Percentiles rank a stretch among this genome's conserved stretches.
phyloP scores from a whole-genome alignment of 1,140 invertebrate species.

The Zaprionus capensis region DNA sequence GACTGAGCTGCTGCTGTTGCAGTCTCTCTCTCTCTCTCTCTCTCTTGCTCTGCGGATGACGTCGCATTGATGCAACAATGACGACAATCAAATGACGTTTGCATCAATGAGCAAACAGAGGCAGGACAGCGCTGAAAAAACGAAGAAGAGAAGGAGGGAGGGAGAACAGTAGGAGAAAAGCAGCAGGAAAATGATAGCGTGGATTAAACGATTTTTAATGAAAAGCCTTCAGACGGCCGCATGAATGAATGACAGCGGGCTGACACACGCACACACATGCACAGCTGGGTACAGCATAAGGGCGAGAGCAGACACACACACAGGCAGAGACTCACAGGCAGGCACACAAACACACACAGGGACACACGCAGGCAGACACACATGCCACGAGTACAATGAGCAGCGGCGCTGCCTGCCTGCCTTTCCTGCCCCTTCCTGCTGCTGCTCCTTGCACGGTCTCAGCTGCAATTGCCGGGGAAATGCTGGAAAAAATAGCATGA shows the following conservation, averaged over 20 bases:
- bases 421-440: not conserved
- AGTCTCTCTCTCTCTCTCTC: not conserved
- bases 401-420: not conserved
- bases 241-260: conserved; percentile 58
- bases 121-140: conserved; percentile 20
- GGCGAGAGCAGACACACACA: conserved; percentile 9
- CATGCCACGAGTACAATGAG: conserved; percentile 7
- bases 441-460: conserved; percentile 22
- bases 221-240: conserved; percentile 75
- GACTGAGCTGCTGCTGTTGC: conserved; percentile 21
- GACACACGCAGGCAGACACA: not conserved
- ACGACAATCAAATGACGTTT: conserved; percentile 83
- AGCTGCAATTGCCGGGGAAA: conserved; percentile 57
- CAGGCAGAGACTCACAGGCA: not conserved
- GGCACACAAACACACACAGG: not conserved
- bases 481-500: conserved; percentile 74
- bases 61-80: conserved; percentile 77
- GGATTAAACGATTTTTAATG: conserved; percentile 84
- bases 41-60: conserved; percentile 16
- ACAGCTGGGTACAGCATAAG: conserved; percentile 5
- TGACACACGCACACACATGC: conserved; percentile 38
- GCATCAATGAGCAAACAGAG: conserved; percentile 75
- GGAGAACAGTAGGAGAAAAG: conserved; percentile 8
- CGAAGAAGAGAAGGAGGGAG: not conserved
- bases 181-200: conserved; percentile 72